phyloP scores from a whole-genome alignment of 2,888 invertebrate genomes.

The Ametastegia equiseti region DNA sequence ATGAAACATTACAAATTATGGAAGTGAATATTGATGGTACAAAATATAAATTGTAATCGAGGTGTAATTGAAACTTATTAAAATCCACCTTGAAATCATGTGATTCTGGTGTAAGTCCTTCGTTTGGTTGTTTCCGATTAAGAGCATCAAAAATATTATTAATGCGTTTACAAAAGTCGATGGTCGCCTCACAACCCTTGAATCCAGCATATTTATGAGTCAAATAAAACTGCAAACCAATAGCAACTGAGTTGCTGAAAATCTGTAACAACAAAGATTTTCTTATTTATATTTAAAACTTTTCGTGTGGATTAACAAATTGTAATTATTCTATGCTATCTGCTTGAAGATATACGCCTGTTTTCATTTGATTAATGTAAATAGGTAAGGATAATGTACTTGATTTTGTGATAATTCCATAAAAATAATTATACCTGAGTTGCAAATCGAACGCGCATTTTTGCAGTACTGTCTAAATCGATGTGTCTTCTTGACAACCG shows the following conservation, averaged over 20 bases:
- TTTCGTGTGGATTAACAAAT: too few relatives aligned
- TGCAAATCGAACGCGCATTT: conserved; percentile 52
- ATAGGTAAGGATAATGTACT: too few relatives aligned
- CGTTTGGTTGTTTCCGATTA: conserved; percentile 43
- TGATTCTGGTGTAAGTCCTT: conserved; percentile 46
- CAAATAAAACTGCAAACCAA: conserved; percentile 48
- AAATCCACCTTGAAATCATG: conserved; percentile 46
- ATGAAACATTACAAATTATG: not conserved
- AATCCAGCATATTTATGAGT: conserved; percentile 29
- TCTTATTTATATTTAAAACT: too few relatives aligned
- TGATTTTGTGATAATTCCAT: not conserved
- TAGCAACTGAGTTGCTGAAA: conserved; percentile 51
- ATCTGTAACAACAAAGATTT: conserved; percentile 46
- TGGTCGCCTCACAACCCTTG: conserved; percentile 48
- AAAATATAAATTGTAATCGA: not conserved
- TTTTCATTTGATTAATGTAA: too few relatives aligned
- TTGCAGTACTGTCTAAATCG: conserved; percentile 45
- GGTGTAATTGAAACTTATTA: not conserved
- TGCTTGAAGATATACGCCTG: too few relatives aligned
- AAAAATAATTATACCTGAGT: conserved; percentile 50
- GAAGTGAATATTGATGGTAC: not conserved
- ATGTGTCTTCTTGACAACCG: conserved; percentile 49
- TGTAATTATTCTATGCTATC: too few relatives aligned
- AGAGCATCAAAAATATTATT: conserved; percentile 45
- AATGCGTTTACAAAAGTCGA: conserved; percentile 46